A percentile compares a stretch with the other conserved stretches of the same genome.
phyloP scores from a whole-genome alignment of 2,113 vertebrate genomes.

The Cercopithecus mona region DNA sequence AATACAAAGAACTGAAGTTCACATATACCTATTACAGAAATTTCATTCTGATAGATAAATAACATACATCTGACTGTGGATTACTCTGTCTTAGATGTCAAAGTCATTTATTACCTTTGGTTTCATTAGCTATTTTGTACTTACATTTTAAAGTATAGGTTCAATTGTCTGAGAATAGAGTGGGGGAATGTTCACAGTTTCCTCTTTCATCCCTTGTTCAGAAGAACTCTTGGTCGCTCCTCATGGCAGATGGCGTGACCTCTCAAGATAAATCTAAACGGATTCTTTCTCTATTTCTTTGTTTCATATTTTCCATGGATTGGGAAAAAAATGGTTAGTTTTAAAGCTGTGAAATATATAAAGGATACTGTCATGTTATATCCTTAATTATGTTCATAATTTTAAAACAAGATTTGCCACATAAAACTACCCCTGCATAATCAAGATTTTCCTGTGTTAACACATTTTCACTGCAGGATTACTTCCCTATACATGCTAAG shows the following conservation, averaged over 20 bases:
- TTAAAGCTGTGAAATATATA: background rate
- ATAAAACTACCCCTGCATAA: background rate
- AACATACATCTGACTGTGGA: background rate
- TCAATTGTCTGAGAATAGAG: background rate
- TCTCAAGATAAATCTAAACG: background rate
- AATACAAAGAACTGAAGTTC: background rate
- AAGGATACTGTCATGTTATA: background rate
- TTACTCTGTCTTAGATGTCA: background rate
- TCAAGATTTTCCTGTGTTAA: background rate
- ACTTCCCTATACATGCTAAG: background rate
- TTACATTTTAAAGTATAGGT: background rate
- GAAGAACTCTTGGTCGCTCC: background rate
- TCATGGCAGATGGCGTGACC: background rate
- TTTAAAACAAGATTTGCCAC: constrained; percentile 44
- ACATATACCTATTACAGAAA: background rate
- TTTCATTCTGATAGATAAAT: background rate
- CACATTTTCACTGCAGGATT: background rate
- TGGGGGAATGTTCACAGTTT: background rate
- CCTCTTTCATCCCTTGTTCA: background rate
- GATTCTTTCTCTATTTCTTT: background rate
- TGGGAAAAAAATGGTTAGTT: background rate
- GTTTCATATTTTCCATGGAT: background rate
- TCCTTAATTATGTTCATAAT: background rate
- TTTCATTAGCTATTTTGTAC: background rate
- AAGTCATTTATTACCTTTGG: background rate